Conservation (phyloP, 1,140 invertebrate genomes). For the Mactra quadrangularis region DNA sequence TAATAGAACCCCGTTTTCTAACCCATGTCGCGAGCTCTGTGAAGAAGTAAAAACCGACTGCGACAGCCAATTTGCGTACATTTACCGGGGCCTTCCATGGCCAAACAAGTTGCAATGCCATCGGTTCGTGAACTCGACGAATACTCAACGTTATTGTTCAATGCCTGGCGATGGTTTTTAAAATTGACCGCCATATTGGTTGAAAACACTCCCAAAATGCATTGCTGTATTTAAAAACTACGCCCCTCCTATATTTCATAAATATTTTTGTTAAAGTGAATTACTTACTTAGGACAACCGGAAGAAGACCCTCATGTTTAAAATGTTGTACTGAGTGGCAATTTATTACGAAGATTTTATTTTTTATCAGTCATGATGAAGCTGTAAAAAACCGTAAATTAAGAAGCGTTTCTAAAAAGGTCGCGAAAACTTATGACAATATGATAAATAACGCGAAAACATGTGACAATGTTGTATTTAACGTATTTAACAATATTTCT, state of each 20-base stretch:
- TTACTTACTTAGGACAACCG: too few relatives aligned
- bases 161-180: slow-evolving; percentile 7
- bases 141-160: background rate
- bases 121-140: slow-evolving; percentile 45
- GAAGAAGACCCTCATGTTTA: too few relatives aligned
- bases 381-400: too few relatives aligned
- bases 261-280: background rate
- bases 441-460: too few relatives aligned
- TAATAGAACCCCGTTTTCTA: slow-evolving; percentile 55
- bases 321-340: too few relatives aligned
- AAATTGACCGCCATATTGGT: background rate
- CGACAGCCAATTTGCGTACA: slow-evolving; percentile 41
- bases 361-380: too few relatives aligned
- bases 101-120: slow-evolving; percentile 73
- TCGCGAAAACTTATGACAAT: too few relatives aligned
- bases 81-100: slow-evolving; percentile 68
- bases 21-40: slow-evolving; percentile 72
- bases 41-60: slow-evolving; percentile 56
- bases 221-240: background rate
- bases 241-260: background rate
- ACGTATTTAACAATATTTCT: too few relatives aligned
- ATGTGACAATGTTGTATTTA: too few relatives aligned
- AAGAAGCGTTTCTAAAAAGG: too few relatives aligned
- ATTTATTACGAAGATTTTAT: too few relatives aligned
- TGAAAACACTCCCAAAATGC: background rate